A percentile compares a stretch with the other conserved stretches of the same genome.
These are phyloP conservation scores for Penaeus indicus DNA, from an alignment of 1,140 invertebrate genomes.

Conservation along the genomic window DNA sequence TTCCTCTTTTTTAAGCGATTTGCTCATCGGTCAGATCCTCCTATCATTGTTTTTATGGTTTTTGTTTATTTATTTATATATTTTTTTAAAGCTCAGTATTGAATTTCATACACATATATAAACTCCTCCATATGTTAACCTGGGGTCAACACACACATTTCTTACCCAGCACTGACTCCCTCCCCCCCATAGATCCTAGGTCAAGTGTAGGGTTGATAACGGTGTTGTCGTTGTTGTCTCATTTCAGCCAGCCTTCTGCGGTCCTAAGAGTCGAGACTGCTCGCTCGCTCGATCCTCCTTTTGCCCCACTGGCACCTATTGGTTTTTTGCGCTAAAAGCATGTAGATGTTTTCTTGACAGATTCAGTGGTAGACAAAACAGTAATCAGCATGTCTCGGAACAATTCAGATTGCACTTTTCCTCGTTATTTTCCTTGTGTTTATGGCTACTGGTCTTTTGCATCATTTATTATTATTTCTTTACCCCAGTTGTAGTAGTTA, in stretches of 20 bases:
- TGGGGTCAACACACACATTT: no score
- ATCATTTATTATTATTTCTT: no score
- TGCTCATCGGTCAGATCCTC: no score
- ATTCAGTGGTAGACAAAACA: constrained; percentile 5
- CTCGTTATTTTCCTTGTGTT: background rate
- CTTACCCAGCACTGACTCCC: constrained; percentile 24
- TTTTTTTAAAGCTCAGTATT: no score
- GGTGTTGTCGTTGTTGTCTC: constrained; percentile 50
- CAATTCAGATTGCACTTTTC: background rate
- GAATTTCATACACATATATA: no score
- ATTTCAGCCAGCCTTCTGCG: constrained; percentile 49
- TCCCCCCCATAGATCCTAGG: constrained; percentile 35
- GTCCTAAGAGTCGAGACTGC: constrained; percentile 50
- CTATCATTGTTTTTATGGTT: no score
- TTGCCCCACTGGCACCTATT: constrained; percentile 48
- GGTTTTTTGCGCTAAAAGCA: constrained; percentile 48
- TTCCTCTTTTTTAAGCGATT: no score
- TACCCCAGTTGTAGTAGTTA: no score
- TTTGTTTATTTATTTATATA: no score
- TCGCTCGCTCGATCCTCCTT: constrained; percentile 53
- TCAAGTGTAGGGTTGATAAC: constrained; percentile 51
- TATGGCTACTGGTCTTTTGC: background rate
- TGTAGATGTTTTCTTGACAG: constrained; percentile 38
- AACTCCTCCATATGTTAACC: no score
- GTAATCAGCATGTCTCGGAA: constrained; percentile 1